phyloP scores from a whole-genome alignment of 1,140 invertebrate species.

The Drosophila mayri region DNA sequence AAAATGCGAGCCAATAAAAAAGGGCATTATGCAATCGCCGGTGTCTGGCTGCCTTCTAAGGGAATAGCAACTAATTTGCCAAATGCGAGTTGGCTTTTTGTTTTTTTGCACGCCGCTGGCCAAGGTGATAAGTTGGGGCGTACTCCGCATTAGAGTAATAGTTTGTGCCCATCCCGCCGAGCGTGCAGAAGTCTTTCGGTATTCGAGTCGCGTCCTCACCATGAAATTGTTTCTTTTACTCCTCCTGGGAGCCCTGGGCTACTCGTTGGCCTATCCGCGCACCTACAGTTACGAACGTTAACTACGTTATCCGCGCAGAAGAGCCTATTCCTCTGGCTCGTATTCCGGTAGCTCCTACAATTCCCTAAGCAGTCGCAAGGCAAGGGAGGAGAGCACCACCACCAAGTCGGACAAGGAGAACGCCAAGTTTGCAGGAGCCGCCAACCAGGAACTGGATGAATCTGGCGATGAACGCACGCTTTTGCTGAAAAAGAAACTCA shows the following conservation, averaged over 20 bases:
- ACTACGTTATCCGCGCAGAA: conserved; percentile 31
- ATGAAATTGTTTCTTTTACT: conserved; percentile 59
- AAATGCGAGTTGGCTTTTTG: conserved; percentile 56
- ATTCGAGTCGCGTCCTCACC: conserved; percentile 22
- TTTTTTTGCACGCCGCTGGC: conserved; percentile 55
- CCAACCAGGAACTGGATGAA: conserved; percentile 75
- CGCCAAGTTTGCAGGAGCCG: conserved; percentile 74
- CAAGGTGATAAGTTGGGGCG: conserved; percentile 81
- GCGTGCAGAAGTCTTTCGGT: conserved; percentile 42
- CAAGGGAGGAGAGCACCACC: conserved; percentile 34
- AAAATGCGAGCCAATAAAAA: conserved; percentile 75
- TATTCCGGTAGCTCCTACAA: conserved; percentile 15
- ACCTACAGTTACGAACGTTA: conserved; percentile 46
- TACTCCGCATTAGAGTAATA: conserved; percentile 49
- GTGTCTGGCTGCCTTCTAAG: conserved; percentile 71
- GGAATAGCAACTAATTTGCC: conserved; percentile 69
- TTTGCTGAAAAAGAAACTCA: conserved; percentile 69
- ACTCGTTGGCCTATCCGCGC: conserved; percentile 48
- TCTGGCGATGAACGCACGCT: conserved; percentile 54
- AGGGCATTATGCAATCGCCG: conserved; percentile 75
- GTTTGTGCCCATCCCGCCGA: conserved; percentile 52
- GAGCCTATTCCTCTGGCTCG: conserved; percentile 23
- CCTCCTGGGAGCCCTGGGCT: conserved; percentile 49
- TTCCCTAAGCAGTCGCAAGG: conserved; percentile 36
- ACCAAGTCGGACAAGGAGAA: conserved; percentile 71